phyloP scores from a whole-genome alignment of 2,113 vertebrate genomes.

The Pitta sordida region DNA sequence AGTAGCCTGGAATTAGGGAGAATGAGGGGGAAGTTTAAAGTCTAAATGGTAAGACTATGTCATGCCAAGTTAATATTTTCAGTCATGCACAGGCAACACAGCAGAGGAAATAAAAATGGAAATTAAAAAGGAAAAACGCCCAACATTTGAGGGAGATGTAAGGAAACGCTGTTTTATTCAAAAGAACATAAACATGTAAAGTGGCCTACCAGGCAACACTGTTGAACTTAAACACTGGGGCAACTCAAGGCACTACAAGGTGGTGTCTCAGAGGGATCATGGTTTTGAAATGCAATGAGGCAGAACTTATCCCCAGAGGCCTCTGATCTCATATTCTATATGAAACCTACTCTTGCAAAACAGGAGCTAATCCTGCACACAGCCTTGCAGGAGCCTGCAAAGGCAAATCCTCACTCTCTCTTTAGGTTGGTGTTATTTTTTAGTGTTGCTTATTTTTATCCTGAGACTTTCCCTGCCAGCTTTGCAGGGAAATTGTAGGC shows the following conservation, averaged over 20 bases:
- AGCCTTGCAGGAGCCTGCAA: not conserved
- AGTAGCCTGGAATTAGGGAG: conserved; percentile 29
- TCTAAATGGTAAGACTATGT: conserved; percentile 1
- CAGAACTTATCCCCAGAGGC: conserved; percentile 28
- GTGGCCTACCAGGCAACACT: conserved; percentile 24
- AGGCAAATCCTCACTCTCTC: not conserved
- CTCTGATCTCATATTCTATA: conserved; percentile 26
- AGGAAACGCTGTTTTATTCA: conserved; percentile 30
- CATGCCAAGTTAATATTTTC: conserved; percentile 55
- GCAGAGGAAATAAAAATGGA: conserved; percentile 16
- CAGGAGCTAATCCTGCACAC: not conserved
- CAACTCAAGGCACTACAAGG: conserved; percentile 29
- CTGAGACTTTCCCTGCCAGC: not conserved
- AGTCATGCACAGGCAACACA: conserved; percentile 16
- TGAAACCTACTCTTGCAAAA: conserved; percentile 50
- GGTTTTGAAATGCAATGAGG: conserved; percentile 49
- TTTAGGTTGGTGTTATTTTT: not conserved
- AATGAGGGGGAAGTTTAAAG: conserved; percentile 23
- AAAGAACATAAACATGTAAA: conserved; percentile 35
- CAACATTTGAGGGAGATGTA: not conserved
- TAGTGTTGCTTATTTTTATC: not conserved
- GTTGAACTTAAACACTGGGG: conserved; percentile 58
- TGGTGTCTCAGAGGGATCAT: conserved; percentile 39
- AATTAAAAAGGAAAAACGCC: conserved; percentile 2
- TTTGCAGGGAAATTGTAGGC: not conserved